Evolutionary conservation across 2,797 vertebrate genomes (phyloP).

Genomic region (Liparis tanakae): DNA sequence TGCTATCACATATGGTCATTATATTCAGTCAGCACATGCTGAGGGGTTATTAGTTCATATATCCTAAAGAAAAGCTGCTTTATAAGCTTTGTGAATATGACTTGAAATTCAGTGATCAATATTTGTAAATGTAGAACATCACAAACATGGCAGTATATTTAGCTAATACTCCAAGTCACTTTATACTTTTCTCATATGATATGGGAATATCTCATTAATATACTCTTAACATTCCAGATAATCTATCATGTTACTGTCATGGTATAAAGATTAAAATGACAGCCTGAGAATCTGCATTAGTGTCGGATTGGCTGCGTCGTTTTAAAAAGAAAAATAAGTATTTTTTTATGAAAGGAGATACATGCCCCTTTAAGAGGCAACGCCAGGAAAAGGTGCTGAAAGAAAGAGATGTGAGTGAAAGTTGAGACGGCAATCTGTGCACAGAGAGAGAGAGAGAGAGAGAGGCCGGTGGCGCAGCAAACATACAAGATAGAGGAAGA

Average conservation of each 20-base stretch:
- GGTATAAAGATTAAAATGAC: background rate
- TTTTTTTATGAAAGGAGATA: conserved; percentile 12
- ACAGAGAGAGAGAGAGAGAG: conserved; percentile 6
- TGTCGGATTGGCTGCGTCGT: background rate
- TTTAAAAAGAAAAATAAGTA: background rate
- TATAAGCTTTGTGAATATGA: background rate
- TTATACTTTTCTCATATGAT: background rate
- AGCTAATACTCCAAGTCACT: background rate
- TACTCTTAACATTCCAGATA: background rate
- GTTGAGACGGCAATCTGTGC: conserved; percentile 18
- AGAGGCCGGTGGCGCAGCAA: conserved; percentile 5
- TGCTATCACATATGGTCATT: conserved; percentile 16
- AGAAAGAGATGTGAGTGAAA: conserved; percentile 52
- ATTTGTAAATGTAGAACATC: background rate
- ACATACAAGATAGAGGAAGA: conserved; percentile 26
- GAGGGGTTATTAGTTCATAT: background rate
- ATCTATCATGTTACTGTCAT: background rate
- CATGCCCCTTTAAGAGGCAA: conserved; percentile 48
- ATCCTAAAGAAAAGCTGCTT: background rate
- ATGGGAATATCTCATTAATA: background rate
- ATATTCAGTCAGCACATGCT: conserved; percentile 9
- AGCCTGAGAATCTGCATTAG: background rate
- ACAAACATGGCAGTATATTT: background rate
- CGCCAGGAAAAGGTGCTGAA: conserved; percentile 52
- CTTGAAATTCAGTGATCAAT: background rate